Evolutionary conservation across 1,140 invertebrate genomes (phyloP).

Genomic region (Saxidomus purpurata): DNA sequence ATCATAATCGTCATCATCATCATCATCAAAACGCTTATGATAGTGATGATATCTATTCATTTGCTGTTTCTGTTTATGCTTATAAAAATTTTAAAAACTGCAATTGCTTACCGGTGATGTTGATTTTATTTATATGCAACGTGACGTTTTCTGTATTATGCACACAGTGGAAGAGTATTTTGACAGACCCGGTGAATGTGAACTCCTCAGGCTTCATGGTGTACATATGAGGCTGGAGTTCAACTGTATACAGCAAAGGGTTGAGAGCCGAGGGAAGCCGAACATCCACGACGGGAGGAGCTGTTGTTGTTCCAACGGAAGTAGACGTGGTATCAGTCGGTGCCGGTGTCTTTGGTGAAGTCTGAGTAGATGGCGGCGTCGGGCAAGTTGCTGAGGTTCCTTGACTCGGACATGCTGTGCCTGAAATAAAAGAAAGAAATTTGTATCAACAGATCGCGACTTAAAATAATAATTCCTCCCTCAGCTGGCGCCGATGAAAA

Average conservation of each 20-base stretch:
- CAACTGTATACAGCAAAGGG: slow-evolving; percentile 83
- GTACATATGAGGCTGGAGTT: slow-evolving; percentile 85
- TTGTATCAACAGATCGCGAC: not conserved
- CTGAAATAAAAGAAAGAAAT: not conserved
- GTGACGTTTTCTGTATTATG: slow-evolving; percentile 90
- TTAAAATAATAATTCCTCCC: no score
- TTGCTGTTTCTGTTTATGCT: not conserved
- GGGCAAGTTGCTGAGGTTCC: not conserved
- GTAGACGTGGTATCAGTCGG: not conserved
- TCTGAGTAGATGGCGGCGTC: not conserved
- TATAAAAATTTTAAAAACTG: not conserved
- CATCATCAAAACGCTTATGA: no score
- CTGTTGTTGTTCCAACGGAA: not conserved
- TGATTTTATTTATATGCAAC: slow-evolving; percentile 88
- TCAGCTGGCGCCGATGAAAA: no score
- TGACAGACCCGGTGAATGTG: slow-evolving; percentile 91
- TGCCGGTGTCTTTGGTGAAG: not conserved
- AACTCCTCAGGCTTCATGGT: slow-evolving; percentile 77
- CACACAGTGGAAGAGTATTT: slow-evolving; percentile 89
- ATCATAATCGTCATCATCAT: not conserved
- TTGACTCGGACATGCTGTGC: slow-evolving; percentile 11
- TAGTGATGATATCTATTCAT: not conserved
- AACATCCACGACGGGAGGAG: slow-evolving; percentile 70
- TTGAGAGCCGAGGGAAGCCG: slow-evolving; percentile 80
- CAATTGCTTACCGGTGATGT: slow-evolving; percentile 65